A percentile compares a stretch with the other conserved stretches of the same genome.
These are phyloP conservation scores for Slavum lentiscoides DNA, from an alignment of 2,888 invertebrate species.

Conservation along the genomic window DNA sequence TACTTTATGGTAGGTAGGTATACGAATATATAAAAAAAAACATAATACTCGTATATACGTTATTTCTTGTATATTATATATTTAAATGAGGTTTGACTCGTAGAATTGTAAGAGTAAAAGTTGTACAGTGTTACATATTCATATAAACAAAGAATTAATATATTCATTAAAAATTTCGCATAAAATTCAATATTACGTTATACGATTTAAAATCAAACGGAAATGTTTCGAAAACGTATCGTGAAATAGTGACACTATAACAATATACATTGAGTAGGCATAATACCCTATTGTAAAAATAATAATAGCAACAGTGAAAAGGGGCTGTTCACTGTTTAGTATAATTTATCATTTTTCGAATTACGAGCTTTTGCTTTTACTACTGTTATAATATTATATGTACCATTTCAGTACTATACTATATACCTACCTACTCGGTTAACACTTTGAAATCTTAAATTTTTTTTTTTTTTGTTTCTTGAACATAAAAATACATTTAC, in stretches of 20 bases:
- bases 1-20: too few species aligned
- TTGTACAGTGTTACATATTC: too few species aligned
- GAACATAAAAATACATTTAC: not conserved
- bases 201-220: too few species aligned
- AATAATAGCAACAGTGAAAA: conserved; percentile 6
- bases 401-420: not conserved
- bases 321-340: not conserved
- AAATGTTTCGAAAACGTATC: not conserved
- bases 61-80: too few species aligned
- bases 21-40: too few species aligned
- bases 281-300: not conserved
- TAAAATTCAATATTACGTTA: too few species aligned
- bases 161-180: too few species aligned
- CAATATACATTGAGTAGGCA: not conserved
- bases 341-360: not conserved
- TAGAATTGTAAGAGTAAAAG: too few species aligned
- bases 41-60: too few species aligned
- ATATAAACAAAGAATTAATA: too few species aligned
- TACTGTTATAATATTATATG: not conserved
- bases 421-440: not conserved
- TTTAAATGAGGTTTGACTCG: too few species aligned
- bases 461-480: not conserved
- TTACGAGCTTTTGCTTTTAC: not conserved
- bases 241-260: not conserved
- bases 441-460: not conserved